A percentile compares a stretch with the other conserved stretches of the same genome.
Evolutionary conservation across 2,113 vertebrate species (phyloP).

Genomic region (Chaetorhynchus papuensis): DNA sequence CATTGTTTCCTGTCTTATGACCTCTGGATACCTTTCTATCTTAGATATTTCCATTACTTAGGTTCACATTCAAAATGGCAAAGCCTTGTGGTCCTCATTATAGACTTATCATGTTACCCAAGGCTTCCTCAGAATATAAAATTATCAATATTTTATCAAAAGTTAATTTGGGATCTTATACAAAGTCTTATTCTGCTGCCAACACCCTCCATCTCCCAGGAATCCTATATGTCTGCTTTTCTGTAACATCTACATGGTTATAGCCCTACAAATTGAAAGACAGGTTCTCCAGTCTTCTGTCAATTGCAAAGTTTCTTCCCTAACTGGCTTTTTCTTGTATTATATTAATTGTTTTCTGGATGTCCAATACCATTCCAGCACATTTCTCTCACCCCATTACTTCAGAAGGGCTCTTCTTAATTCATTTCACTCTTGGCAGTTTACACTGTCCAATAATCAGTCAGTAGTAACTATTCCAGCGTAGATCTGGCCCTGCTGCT

Average conservation of each 20-base stretch:
- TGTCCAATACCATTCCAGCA: not conserved
- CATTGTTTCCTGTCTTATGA: not conserved
- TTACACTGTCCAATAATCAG: not conserved
- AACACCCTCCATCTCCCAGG: not conserved
- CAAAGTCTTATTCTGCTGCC: not conserved
- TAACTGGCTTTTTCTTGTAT: not conserved
- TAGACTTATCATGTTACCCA: not conserved
- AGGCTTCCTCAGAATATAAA: not conserved
- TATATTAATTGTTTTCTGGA: not conserved
- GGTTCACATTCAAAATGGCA: not conserved
- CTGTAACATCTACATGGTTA: not conserved
- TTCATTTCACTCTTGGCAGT: not conserved
- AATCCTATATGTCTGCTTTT: not conserved
- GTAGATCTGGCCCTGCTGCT: not conserved
- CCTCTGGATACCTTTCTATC: not conserved
- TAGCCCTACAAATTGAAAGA: not conserved
- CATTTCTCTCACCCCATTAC: not conserved
- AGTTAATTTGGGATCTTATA: not conserved
- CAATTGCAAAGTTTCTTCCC: not conserved
- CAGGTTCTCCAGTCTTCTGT: not conserved
- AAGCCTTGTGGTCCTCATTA: not conserved
- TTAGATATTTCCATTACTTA: not conserved
- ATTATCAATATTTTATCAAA: not conserved
- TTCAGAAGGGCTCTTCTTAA: not conserved
- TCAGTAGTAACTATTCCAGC: not conserved